Conservation (phyloP, 1,140 invertebrate genomes). For the Aphaenogaster ashmeadi region DNA sequence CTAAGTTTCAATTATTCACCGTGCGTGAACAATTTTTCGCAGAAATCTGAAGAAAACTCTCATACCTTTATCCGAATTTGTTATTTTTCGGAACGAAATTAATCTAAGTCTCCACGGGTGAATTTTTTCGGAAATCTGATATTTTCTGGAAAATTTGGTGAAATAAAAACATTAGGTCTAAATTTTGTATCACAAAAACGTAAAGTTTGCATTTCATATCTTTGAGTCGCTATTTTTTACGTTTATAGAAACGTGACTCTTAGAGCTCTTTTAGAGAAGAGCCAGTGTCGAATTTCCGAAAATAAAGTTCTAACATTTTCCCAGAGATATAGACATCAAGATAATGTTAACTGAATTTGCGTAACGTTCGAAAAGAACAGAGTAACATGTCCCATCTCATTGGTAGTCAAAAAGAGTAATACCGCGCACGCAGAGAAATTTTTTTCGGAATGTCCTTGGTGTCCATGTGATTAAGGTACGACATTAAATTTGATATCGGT, state of each 20-base stretch:
- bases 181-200: neutral
- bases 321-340: neutral
- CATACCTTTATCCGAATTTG: neutral
- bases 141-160: neutral
- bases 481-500: constrained; percentile 59
- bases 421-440: constrained; percentile 35
- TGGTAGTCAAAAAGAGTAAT: constrained; percentile 37
- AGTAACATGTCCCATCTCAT: neutral
- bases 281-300: neutral
- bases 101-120: neutral
- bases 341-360: neutral
- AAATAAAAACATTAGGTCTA: neutral
- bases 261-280: neutral
- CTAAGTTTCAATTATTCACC: neutral
- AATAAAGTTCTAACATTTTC: neutral
- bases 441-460: constrained; percentile 54
- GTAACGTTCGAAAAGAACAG: neutral
- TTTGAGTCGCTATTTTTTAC: neutral
- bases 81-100: neutral
- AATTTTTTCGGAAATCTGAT: neutral
- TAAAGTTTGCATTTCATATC: neutral
- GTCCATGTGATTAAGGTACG: constrained; percentile 49
- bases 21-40: neutral
- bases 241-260: neutral
- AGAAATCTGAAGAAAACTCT: neutral